Evolutionary conservation across 2,888 invertebrate genomes (phyloP), one percentile per base, ranked within the genome.

Genomic region (Lasioglossum villosulum): DNA sequence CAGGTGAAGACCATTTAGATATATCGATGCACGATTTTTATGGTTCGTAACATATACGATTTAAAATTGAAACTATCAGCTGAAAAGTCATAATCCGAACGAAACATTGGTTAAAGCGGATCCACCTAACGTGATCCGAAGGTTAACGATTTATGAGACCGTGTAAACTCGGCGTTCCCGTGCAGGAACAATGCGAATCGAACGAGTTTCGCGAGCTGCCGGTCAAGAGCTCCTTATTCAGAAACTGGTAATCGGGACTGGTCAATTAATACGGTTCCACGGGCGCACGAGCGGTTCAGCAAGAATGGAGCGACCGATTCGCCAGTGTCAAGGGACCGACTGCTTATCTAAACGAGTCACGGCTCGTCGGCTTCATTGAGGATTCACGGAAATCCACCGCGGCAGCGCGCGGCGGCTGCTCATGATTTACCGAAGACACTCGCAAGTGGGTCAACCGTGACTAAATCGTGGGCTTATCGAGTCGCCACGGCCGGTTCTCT

Each of bases 321-420:
- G 84, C 52, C 82, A 73, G 82, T 88, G 90, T 89, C 86, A 86
- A 88, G 83, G 85, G 86, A 83, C 80, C 81, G 72, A 37, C 78
- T 87, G 82, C 79, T 91, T 90, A 90, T 90, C 91, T 83, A 83
- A 82, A 84, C 86, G 83, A 90, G 88, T 91, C 91, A 88, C 90
- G 91, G 82, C 80, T 81, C 84, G 86, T 76, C 86, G 82, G 84
- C 87, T 90, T 91, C 87, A 90, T 88, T 87, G 82, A 85, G 82
- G 88, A 90, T 90, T 90, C 90, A 90, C 90, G 90, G 90, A 90
- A 91, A 91, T 91, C 86, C 86, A 83, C 48, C 72, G 82, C 75
- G 78, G 73, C 74, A 70, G 59, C 45, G 42, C 73, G 68, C 68
- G 3, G 52, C 71, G 79, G 80, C 82, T 73, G 39, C 73, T 75